A percentile compares a stretch with the other conserved stretches of the same genome.
Evolutionary conservation across 2,113 vertebrate species (phyloP).

Genomic region (Colaptes auratus): DNA sequence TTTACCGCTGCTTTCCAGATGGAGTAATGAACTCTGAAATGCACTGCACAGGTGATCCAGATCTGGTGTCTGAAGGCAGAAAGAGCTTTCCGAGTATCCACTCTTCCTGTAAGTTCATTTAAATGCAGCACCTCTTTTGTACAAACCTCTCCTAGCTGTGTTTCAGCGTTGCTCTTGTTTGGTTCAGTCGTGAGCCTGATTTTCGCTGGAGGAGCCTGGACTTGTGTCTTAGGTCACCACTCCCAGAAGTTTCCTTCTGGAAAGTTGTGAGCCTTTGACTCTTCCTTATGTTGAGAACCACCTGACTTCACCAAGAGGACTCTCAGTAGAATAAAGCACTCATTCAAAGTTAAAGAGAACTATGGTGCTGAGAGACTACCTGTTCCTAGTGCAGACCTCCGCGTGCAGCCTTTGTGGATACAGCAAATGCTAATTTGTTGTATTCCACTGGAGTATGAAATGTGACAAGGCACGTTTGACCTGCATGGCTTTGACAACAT

Average conservation of each 20-base stretch:
- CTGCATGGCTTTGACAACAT: background rate
- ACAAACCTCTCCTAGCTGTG: background rate
- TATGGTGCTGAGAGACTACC: background rate
- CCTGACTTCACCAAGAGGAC: background rate
- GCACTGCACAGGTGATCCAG: slow-evolving; percentile 94
- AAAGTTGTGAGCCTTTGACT: background rate
- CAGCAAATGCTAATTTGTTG: background rate
- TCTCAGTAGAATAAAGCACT: background rate
- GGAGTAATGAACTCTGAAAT: slow-evolving; percentile 93
- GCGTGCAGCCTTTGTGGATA: background rate
- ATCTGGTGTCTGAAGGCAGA: slow-evolving; percentile 93
- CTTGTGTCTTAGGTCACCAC: background rate
- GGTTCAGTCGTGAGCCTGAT: background rate
- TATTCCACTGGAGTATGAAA: background rate
- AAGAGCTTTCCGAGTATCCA: slow-evolving; percentile 99
- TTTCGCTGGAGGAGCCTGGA: background rate
- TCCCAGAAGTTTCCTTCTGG: background rate
- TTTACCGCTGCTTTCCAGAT: slow-evolving; percentile 98
- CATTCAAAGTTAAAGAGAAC: background rate
- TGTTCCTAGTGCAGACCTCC: background rate
- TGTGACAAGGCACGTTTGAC: background rate
- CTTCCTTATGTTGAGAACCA: background rate
- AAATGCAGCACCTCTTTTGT: background rate
- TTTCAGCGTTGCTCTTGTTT: background rate
- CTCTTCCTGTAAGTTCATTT: slow-evolving; percentile 92